Evolutionary conservation across 2,797 vertebrate genomes (phyloP).

Genomic region (Nyctalus aviator): DNA sequence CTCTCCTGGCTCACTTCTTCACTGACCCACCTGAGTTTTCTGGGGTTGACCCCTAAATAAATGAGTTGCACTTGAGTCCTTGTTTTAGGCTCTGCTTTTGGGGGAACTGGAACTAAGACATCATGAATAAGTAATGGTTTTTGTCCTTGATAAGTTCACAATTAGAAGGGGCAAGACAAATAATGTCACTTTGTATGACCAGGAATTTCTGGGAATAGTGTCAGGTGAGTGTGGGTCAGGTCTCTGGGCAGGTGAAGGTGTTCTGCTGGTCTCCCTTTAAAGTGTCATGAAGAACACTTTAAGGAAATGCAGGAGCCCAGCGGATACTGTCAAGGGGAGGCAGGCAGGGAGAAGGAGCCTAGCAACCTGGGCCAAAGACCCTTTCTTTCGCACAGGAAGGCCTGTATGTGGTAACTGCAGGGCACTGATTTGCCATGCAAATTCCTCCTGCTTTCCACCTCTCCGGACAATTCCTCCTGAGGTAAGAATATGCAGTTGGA

Average conservation of each 20-base stretch:
- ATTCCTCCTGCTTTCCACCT: not conserved
- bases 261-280: not conserved
- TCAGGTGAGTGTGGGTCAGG: not conserved
- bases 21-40: not conserved
- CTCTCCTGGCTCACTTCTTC: not conserved
- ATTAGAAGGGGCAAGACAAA: not conserved
- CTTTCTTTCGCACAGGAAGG: not conserved
- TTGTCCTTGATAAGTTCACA: not conserved
- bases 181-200: not conserved
- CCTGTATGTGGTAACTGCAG: not conserved
- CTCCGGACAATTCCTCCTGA: not conserved
- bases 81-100: not conserved
- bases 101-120: not conserved
- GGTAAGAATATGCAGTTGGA: not conserved
- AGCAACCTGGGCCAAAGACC: not conserved
- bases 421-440: slow-evolving; percentile 25
- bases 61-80: not conserved
- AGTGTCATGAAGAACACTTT: not conserved
- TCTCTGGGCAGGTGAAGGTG: not conserved
- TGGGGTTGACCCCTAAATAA: not conserved
- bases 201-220: not conserved
- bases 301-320: not conserved
- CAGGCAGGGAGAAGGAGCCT: not conserved
- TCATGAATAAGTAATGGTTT: not conserved
- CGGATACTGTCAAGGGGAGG: not conserved